These are phyloP conservation scores for Erinaceus europaeus DNA, from an alignment of 2,113 vertebrate species.

Conservation along the genomic window DNA sequence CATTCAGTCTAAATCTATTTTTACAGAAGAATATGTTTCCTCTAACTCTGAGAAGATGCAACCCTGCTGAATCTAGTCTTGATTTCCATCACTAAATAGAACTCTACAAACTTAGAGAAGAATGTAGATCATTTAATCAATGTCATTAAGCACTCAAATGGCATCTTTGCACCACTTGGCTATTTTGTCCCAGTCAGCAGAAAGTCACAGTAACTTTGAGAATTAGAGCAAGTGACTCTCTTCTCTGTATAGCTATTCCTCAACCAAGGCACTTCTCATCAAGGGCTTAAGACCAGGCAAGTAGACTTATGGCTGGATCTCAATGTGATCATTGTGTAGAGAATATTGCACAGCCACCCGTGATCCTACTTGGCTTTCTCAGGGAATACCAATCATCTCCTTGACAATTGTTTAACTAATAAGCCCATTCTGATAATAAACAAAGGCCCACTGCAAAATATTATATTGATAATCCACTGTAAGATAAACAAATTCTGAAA, in stretches of 20 bases:
- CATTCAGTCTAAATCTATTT: neutral
- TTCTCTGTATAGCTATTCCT: too few species aligned
- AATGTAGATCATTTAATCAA: neutral
- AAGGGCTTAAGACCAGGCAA: neutral
- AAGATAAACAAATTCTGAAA: neutral
- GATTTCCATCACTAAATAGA: neutral
- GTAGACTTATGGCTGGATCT: neutral
- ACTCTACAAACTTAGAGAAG: neutral
- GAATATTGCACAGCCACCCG: neutral
- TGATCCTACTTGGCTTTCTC: neutral
- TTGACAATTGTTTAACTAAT: neutral
- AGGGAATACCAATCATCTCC: neutral
- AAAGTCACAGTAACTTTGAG: neutral
- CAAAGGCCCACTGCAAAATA: neutral
- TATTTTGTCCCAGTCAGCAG: neutral
- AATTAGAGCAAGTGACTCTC: neutral
- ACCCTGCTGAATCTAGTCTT: neutral
- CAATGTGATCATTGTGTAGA: neutral
- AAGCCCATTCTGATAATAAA: neutral
- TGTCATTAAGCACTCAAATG: neutral
- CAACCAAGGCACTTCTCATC: neutral
- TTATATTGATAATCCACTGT: neutral
- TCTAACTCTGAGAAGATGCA: neutral
- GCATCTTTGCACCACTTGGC: neutral
- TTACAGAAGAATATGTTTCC: neutral